Evolutionary conservation across 2,888 invertebrate species (phyloP), one percentile per base, ranked within the genome.

Genomic region (Standfussiana lucernea): DNA sequence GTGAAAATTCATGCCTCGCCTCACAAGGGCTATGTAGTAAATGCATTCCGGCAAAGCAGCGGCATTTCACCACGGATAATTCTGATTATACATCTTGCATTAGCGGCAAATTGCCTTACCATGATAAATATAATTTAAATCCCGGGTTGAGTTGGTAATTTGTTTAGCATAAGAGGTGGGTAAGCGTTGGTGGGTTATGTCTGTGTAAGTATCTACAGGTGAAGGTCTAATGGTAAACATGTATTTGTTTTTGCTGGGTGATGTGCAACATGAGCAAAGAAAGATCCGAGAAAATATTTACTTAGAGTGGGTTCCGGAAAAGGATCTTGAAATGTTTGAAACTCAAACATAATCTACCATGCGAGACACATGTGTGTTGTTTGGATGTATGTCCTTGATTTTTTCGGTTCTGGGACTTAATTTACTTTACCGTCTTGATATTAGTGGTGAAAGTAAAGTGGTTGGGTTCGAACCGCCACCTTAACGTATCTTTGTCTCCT

Each of bases 11-110:
- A 86, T 74, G 75, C 77, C 72, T 75, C 72, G 69, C 28, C 72
- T 86, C 84, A 85, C 84, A 84, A 89, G 88, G 83, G 82, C 67
- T 75, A 79, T 84, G 86, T 89, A 80, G 89, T 86, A 89, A 91
- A 91, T 88, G 87, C 89, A 88, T 87, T 83, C 86, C 86, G 79
- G 81, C 81, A 86, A 84, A 77, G 82, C 86, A 79, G 79, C 72
- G 82, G 84, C 86, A 88, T 90, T 89, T 89, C 85, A 85, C 80
- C 86, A 86, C 74, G 67, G 65, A 71, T 78, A 72, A 82, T 73
- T 77, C 53, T 77, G 80, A 80, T 79, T 80, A 72, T 77, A 82
- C 56, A 47, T 66, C 75, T 59, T 65, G 64, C 40, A 75, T 79
- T 82, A 84, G 65, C 79, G 72, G 69, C 40, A 79, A 82, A 86